Conservation (phyloP, 2,888 invertebrate species). For the Mantis religiosa region DNA sequence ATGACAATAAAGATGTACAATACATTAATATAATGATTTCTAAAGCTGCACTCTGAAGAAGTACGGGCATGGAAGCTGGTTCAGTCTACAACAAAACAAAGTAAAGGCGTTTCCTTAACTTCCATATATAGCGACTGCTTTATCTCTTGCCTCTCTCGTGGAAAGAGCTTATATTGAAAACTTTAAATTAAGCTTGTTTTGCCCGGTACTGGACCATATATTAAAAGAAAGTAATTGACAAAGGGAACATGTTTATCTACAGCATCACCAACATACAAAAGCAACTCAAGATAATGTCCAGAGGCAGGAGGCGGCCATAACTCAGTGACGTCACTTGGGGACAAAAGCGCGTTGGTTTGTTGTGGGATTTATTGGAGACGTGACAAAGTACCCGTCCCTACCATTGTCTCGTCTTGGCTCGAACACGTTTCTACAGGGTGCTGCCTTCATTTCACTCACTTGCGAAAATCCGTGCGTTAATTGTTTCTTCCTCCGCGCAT, state of each 20-base stretch:
- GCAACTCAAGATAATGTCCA: conserved; percentile 28
- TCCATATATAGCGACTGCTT: not conserved
- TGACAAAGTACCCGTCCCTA: conserved; percentile 30
- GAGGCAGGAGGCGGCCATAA: conserved; percentile 25
- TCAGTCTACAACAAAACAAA: not conserved
- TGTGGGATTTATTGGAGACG: conserved; percentile 30
- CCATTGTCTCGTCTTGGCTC: conserved; percentile 27
- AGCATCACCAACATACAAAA: conserved; percentile 17
- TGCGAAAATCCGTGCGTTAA: not conserved
- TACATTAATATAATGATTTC: not conserved
- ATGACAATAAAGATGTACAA: not conserved
- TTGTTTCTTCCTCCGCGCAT: not conserved
- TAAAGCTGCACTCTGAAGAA: not conserved
- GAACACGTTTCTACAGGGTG: not conserved
- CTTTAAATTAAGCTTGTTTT: not conserved
- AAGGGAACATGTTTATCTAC: conserved; percentile 13
- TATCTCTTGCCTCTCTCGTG: not conserved
- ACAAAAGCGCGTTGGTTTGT: conserved; percentile 29
- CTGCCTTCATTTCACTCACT: not conserved
- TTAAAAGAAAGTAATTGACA: not conserved
- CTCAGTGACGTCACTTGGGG: conserved; percentile 28
- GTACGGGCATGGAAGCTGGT: not conserved
- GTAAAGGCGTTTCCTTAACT: not conserved
- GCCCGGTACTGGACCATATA: not conserved
- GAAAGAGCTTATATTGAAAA: not conserved